A percentile compares a stretch with the other conserved stretches of the same genome.
phyloP scores from a whole-genome alignment of 2,888 invertebrate genomes.

The Trichopoda pennipes region DNA sequence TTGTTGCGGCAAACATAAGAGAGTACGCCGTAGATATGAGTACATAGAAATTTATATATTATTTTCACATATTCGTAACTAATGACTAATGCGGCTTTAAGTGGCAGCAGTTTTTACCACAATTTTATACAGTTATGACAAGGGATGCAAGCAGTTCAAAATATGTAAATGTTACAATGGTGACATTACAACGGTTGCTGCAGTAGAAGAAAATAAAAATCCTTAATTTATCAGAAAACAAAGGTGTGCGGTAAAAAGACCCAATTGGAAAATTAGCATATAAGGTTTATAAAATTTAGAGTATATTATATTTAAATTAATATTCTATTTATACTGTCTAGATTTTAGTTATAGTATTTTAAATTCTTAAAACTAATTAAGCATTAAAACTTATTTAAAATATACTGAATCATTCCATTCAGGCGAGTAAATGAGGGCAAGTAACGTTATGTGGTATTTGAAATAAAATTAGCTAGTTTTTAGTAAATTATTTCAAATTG shows the following conservation, averaged over 20 bases:
- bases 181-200: slow-evolving; percentile 29
- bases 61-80: slow-evolving; percentile 38
- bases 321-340: too few relatives aligned
- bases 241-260: neutral
- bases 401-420: too few relatives aligned
- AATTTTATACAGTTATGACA: slow-evolving; percentile 57
- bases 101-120: slow-evolving; percentile 52
- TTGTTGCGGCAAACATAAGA: neutral
- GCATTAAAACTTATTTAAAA: too few relatives aligned
- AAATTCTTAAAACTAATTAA: too few relatives aligned
- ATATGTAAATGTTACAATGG: slow-evolving; percentile 39
- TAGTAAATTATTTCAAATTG: too few relatives aligned
- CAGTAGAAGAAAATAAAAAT: slow-evolving; percentile 1
- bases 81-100: slow-evolving; percentile 58
- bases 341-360: too few relatives aligned
- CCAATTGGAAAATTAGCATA: slow-evolving; percentile 5
- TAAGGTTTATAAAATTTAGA: too few relatives aligned
- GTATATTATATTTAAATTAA: too few relatives aligned
- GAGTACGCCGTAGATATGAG: neutral
- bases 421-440: too few relatives aligned
- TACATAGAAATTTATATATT: too few relatives aligned
- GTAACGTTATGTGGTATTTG: too few relatives aligned
- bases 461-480: too few relatives aligned
- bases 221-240: slow-evolving; percentile 29
- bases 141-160: slow-evolving; percentile 21